A percentile compares a stretch with the other conserved stretches of the same genome.
These are phyloP conservation scores for Yponomeuta cagnagella DNA, from an alignment of 2,888 invertebrate genomes.

Conservation along the genomic window DNA sequence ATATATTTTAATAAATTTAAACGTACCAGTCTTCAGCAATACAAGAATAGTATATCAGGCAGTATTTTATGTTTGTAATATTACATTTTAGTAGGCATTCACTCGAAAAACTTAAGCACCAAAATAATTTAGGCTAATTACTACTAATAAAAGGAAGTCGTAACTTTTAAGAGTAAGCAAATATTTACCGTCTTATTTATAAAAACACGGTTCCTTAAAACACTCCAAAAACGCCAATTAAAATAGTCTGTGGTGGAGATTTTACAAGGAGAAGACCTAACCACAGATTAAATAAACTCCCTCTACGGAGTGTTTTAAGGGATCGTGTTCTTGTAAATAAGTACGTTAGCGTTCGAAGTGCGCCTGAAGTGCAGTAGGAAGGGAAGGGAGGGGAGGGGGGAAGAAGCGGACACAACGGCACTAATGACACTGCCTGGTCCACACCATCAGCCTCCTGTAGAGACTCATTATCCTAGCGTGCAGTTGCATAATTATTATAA, in stretches of 20 bases:
- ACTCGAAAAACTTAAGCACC: slow-evolving; percentile 61
- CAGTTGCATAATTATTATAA: slow-evolving; percentile 33
- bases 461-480: slow-evolving; percentile 33
- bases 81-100: slow-evolving; percentile 41
- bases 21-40: slow-evolving; percentile 59
- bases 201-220: too few species aligned
- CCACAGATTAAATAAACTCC: too few species aligned
- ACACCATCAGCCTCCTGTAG: slow-evolving; percentile 26
- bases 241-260: too few species aligned
- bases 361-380: slow-evolving; percentile 20
- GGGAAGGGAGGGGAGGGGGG: slow-evolving; percentile 23
- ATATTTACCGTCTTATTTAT: too few species aligned
- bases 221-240: too few species aligned
- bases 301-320: too few species aligned
- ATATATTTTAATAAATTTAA: slow-evolving; percentile 67
- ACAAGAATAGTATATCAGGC: slow-evolving; percentile 47
- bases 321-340: neutral
- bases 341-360: neutral
- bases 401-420: slow-evolving; percentile 50
- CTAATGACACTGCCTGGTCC: slow-evolving; percentile 36
- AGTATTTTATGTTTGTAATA: slow-evolving; percentile 49
- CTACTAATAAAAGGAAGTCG: slow-evolving; percentile 38
- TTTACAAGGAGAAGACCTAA: too few species aligned
- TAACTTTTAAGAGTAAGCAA: slow-evolving; percentile 20
- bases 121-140: slow-evolving; percentile 44